phyloP scores from a whole-genome alignment of 1,140 invertebrate genomes.

The Mizuhopecten yessoensis region DNA sequence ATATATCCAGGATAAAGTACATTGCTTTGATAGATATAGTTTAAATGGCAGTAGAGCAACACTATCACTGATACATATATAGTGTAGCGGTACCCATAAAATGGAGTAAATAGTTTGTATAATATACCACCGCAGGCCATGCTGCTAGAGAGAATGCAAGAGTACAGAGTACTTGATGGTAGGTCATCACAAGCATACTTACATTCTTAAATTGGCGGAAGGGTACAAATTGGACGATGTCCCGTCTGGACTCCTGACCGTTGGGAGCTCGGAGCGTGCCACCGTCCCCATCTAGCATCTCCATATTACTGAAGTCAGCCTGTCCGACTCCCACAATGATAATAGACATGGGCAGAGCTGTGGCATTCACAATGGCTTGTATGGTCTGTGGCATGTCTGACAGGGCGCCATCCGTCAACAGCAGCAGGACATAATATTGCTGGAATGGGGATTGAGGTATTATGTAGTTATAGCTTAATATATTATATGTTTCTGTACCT shows the following conservation, averaged over 20 bases:
- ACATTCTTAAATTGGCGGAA: slow-evolving; percentile 84
- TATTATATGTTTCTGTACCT: too few species aligned
- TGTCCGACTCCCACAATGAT: slow-evolving; percentile 87
- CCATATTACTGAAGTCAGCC: slow-evolving; percentile 86
- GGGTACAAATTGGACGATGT: slow-evolving; percentile 87
- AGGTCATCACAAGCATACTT: slow-evolving; percentile 60
- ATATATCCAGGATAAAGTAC: too few species aligned
- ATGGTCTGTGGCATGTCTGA: slow-evolving; percentile 88
- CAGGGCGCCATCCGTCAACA: slow-evolving; percentile 89
- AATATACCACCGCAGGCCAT: too few species aligned
- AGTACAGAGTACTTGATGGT: too few species aligned
- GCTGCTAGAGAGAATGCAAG: too few species aligned
- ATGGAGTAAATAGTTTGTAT: too few species aligned
- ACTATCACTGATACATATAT: too few species aligned
- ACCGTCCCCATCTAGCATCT: slow-evolving; percentile 86
- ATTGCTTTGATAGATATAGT: too few species aligned
- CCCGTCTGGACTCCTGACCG: slow-evolving; percentile 84
- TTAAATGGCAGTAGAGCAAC: too few species aligned
- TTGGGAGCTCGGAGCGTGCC: slow-evolving; percentile 81
- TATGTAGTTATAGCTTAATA: too few species aligned
- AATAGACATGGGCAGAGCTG: slow-evolving; percentile 86
- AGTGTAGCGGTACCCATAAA: too few species aligned
- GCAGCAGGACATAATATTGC: slow-evolving; percentile 87
- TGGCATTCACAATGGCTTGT: slow-evolving; percentile 86
- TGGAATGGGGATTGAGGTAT: slow-evolving; percentile 71